Base-by-base conservation (phyloP, 1,140 invertebrate genomes). In the Meloidogyne chitwoodi region DNA sequence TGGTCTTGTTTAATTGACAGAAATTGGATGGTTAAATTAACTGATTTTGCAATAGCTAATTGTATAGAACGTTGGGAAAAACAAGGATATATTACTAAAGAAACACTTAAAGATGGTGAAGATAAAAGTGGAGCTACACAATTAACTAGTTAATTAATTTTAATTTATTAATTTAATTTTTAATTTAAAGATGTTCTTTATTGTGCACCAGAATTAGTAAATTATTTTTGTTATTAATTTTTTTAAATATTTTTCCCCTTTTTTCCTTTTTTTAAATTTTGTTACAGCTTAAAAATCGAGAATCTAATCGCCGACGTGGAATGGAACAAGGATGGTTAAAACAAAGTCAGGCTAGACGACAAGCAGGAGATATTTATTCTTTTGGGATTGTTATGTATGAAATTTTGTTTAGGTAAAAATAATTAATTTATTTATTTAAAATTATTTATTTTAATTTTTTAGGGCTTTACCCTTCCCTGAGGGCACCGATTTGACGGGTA, bases 351-450 rank as follows among this genome's bases (percentile, higher is more conserved):
- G 62, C 81, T 48, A 78, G 83, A 26, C 41, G 84, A 12, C 83
- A 84, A 76, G 64, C 80, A 24, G 80, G 85, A n/a, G 84, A 85
- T 69, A 85, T 86, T 64, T 86, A 86, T 72, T 74, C 85, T 5
- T 84, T 86, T 63, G 80, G 80, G 62, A 87, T 86, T 75, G 83
- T 86, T 22, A 87, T 87, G 83, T 87, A 86, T 71, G 84, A 86
- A 72, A 86, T 86, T 62, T 69, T 86, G 12, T 86, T 87, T 76
- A 68, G 84, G 26, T 68, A 75, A 12, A 76, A 41, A 41, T 41
- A 41, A 8, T 41, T 41, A 41, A 65, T 4, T 11, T 11, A 65
- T 10, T 4, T 11, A 11, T 11, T 8, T 65, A 1, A 29, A 38
- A 38, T 16, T 16, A 44, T 16, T 16, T 16, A 44, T 56, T 64